phyloP scores from a whole-genome alignment of 1,140 invertebrate species.

The Medauroidea extradentata region DNA sequence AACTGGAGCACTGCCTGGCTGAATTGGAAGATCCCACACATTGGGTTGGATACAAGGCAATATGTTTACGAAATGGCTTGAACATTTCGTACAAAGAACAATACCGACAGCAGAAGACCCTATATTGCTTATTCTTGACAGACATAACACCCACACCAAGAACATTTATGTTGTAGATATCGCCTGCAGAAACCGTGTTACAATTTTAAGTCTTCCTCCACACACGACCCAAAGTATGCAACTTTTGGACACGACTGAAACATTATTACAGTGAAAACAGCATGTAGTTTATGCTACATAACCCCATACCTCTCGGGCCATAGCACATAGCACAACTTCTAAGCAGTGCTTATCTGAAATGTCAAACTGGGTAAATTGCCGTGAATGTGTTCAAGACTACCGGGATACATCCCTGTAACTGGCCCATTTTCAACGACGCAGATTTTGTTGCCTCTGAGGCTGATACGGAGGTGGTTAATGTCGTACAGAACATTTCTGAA shows the following conservation, averaged over 20 bases:
- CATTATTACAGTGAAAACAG: constrained; percentile 24
- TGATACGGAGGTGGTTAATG: too few species aligned
- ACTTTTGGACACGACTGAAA: constrained; percentile 37
- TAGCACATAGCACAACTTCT: too few species aligned
- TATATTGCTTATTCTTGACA: constrained; percentile 24
- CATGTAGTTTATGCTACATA: constrained; percentile 20
- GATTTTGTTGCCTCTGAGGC: too few species aligned
- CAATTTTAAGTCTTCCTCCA: constrained; percentile 40
- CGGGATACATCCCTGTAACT: too few species aligned
- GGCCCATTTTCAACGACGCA: too few species aligned
- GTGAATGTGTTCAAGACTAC: too few species aligned
- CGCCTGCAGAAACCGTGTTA: constrained; percentile 27
- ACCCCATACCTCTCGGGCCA: too few species aligned
- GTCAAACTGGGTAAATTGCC: too few species aligned
- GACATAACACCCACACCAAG: constrained; percentile 26
- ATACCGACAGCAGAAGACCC: constrained; percentile 8
- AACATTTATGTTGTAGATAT: constrained; percentile 27
- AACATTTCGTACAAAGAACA: constrained; percentile 39
- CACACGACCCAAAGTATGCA: constrained; percentile 39
- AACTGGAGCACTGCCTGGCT: constrained; percentile 33
- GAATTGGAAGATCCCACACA: constrained; percentile 27
- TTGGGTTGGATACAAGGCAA: constrained; percentile 39
- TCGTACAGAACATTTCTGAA: too few species aligned
- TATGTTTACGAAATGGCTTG: constrained; percentile 31
- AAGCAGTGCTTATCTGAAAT: too few species aligned